Evolutionary conservation across 2,113 vertebrate species (phyloP), one percentile per base, ranked within the genome.

Genomic region (Herpetotheres cachinnans): DNA sequence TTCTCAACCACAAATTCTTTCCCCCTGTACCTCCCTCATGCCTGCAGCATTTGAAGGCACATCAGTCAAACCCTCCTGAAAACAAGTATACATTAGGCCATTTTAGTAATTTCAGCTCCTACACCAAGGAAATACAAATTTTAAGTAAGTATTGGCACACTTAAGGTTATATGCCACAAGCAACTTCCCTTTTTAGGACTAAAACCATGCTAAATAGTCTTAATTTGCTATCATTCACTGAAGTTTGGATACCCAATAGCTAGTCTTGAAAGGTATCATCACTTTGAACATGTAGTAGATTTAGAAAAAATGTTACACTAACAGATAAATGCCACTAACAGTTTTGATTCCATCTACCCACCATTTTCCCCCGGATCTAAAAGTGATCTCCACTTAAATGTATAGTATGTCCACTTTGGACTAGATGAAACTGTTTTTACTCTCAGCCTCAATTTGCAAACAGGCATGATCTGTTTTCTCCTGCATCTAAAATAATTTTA

Each of bases 201-300:
- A 65, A 59, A 73, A 16, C 20, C 27, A 17, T n/a, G n/a, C 17
- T 46, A 14, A 66, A 8, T n/a, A 73, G 18, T 36, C 6, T 10
- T 13, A 10, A 79, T 25, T 58, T 74, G 13, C 12, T 81, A 81
- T 73, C 7, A n/a, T 26, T 29, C 24, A 70, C 44, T 40, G 9
- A 59, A 72, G 11, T 55, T 13, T 71, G 12, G 9, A 59, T 63
- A 69, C 4, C 5, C 15, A 63, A 25, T 2, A 71, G 21, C 11
- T 32, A 16, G n/a, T 26, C 27, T 32, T 81, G 13, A 72, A 83
- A 72, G n/a, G 0, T 19, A 52, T 2, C 46, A 74, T 26, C 8
- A 44, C 36, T 54, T 58, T 1, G 9, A 89, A 66, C 3, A 30
- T 0, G 0, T 2, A 65, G 17, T 4, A 56, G 26, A 47, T 32